Evolutionary conservation across 2,888 invertebrate genomes (phyloP), one percentile per base, ranked within the genome.

Genomic region (Xanthia togata): DNA sequence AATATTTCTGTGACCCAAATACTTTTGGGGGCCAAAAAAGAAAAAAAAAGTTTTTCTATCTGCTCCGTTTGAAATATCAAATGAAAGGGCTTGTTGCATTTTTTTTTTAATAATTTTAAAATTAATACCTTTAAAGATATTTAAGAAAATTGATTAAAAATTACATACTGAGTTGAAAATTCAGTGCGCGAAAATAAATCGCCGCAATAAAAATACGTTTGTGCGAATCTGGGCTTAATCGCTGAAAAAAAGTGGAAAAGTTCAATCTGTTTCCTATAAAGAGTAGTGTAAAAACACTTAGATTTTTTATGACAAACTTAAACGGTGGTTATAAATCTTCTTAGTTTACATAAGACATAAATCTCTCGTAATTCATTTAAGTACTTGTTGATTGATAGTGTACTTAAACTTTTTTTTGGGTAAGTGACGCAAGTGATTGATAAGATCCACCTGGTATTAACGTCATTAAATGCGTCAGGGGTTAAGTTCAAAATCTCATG

Each of bases 301-400:
- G 0, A 26, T 23, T 35, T 80, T 78, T 80, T 57, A 79, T 67
- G 79, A 79, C 81, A 79, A 80, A 74, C 57, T 74, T 50, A 57
- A 74, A 63, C 20, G 47, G 1, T 26, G 26, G 57, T 38, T 17
- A 31, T 74, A 81, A 79, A 74, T 74, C 67, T 73, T 63, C 62
- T 4, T 4, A 35, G 74, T 80, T 79, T 79, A 79, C 67, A 17
- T 47, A 50, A 14, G 1, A 47, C 31, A 23, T 79, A 80, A 80
- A 79, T 79, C 26, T 68, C 57, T 53, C 44, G 50, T 53, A 65
- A 64, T 80, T 35, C 44, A 20, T 74, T 80, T 67, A 23, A 74
- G 81, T 53, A 73, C 17, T 67, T 67, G 12, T 73, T 73, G 53
- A 79, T 73, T 73, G 73, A 79, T 79, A 47, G 50, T 75, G 0